These are phyloP conservation scores for Xanthorhoe spadicearia DNA, from an alignment of 2,888 invertebrate species.

Conservation along the genomic window DNA sequence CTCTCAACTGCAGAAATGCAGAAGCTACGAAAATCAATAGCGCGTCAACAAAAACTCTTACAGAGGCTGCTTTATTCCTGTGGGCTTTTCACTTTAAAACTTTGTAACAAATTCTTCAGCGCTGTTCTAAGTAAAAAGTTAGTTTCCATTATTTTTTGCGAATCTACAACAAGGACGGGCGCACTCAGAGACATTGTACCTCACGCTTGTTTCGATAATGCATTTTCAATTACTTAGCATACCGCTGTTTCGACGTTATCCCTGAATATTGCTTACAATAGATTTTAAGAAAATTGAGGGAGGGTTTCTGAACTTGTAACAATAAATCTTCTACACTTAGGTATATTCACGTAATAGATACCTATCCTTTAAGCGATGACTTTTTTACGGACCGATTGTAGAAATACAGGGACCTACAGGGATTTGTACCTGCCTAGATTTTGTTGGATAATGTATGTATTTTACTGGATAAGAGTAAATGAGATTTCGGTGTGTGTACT, in stretches of 20 bases:
- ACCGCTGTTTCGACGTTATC: constrained; percentile 30
- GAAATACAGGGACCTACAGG: not conserved
- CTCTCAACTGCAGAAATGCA: constrained; percentile 38
- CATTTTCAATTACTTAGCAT: constrained; percentile 61
- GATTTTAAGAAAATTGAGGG: constrained; percentile 30
- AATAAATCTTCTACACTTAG: constrained; percentile 18
- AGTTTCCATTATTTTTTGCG: constrained; percentile 48
- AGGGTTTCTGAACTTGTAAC: constrained; percentile 9
- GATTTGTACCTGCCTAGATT: constrained; percentile 1
- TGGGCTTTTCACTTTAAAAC: constrained; percentile 65
- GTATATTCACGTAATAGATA: not conserved
- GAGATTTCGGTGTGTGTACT: constrained; percentile 1
- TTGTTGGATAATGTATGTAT: constrained; percentile 5
- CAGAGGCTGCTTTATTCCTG: constrained; percentile 61
- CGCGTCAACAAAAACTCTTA: constrained; percentile 54
- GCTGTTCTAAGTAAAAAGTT: constrained; percentile 60
- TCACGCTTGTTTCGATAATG: constrained; percentile 57
- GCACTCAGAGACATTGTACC: constrained; percentile 49
- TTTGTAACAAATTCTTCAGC: constrained; percentile 62
- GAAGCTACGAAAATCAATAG: constrained; percentile 49
- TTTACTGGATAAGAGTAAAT: constrained; percentile 1
- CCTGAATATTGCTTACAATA: constrained; percentile 34
- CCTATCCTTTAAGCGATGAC: not conserved
- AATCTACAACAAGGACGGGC: constrained; percentile 44
- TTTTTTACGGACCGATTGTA: not conserved